phyloP scores from a whole-genome alignment of 1,140 invertebrate species.

The Meloidogyne floridensis region DNA sequence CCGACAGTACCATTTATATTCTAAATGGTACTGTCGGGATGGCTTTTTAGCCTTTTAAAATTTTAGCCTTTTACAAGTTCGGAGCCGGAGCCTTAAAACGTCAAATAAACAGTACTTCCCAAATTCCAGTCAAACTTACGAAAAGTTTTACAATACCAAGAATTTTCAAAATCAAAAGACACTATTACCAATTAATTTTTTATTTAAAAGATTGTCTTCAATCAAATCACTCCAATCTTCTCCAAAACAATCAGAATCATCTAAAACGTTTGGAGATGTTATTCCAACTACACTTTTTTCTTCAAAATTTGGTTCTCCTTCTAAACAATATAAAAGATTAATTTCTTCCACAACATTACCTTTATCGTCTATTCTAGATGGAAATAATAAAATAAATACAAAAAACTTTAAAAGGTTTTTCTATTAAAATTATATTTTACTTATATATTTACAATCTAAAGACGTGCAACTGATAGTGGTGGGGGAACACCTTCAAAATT shows the following conservation, averaged over 20 bases:
- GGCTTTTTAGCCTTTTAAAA: no score
- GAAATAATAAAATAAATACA: constrained; percentile 6
- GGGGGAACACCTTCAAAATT: neutral
- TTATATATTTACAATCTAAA: neutral
- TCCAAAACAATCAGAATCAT: neutral
- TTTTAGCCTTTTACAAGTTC: no score
- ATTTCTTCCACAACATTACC: neutral
- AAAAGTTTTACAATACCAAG: neutral
- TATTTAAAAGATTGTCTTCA: neutral
- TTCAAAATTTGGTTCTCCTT: neutral
- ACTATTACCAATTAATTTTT: neutral
- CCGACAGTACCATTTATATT: no score
- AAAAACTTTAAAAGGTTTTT: neutral
- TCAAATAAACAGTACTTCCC: no score
- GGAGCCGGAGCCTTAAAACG: no score
- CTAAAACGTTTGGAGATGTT: neutral
- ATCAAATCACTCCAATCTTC: no score
- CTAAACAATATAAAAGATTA: neutral
- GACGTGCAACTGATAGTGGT: neutral
- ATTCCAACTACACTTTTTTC: neutral
- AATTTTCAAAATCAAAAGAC: no score
- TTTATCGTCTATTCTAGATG: neutral
- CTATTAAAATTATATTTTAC: neutral
- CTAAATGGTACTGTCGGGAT: no score
- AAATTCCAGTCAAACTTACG: no score